A percentile compares a stretch with the other conserved stretches of the same genome.
phyloP scores from a whole-genome alignment of 2,113 vertebrate genomes.

The Labrus mixtus region DNA sequence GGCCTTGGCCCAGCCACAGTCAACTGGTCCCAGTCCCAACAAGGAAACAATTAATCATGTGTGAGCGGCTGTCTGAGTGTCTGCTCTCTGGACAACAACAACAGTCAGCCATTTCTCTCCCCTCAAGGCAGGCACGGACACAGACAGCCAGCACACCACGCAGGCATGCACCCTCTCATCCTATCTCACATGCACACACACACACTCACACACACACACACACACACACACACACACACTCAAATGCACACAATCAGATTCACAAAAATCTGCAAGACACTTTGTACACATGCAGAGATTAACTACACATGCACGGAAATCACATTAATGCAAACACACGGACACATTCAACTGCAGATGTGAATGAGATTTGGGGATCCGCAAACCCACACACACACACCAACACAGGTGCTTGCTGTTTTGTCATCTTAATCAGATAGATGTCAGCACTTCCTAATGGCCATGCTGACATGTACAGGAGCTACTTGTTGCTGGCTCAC shows the following conservation, averaged over 20 bases:
- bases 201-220: slow-evolving; percentile 33
- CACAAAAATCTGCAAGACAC: slow-evolving; percentile 16
- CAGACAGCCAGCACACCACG: slow-evolving; percentile 72
- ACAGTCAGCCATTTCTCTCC: slow-evolving; percentile 78
- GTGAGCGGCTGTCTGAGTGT: slow-evolving; percentile 83
- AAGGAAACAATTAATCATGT: slow-evolving; percentile 87
- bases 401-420: slow-evolving; percentile 46
- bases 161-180: slow-evolving; percentile 71
- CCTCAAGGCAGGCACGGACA: slow-evolving; percentile 68
- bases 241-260: slow-evolving; percentile 28
- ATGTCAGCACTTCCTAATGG: slow-evolving; percentile 69
- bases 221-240: slow-evolving; percentile 16
- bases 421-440: slow-evolving; percentile 60
- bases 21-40: slow-evolving; percentile 78
- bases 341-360: slow-evolving; percentile 23
- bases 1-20: slow-evolving; percentile 79
- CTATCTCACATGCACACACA: slow-evolving; percentile 26
- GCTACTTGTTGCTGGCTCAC: slow-evolving; percentile 47
- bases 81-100: slow-evolving; percentile 84
- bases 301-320: neutral
- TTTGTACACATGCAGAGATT: neutral
- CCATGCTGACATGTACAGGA: slow-evolving; percentile 54
- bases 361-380: slow-evolving; percentile 13
- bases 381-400: slow-evolving; percentile 15
- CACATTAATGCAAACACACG: slow-evolving; percentile 54